A percentile compares a stretch with the other conserved stretches of the same genome.
Conservation (phyloP, 2,113 vertebrate species). For the Nyctibius bracteatus region DNA sequence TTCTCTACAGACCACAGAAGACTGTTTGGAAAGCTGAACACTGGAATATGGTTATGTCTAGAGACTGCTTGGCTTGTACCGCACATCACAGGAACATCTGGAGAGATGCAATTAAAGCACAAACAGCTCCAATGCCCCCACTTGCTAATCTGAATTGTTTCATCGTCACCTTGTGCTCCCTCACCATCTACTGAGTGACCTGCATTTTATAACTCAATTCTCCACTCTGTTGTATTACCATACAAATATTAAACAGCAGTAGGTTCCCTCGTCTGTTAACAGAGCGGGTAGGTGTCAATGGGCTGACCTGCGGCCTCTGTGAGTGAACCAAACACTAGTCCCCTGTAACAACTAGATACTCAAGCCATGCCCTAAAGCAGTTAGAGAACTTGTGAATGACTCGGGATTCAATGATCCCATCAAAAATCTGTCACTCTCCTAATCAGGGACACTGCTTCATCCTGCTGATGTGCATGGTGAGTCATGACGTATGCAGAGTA, state of each 20-base stretch:
- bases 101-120: neutral
- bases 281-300: neutral
- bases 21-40: neutral
- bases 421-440: conserved; percentile 5
- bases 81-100: conserved; percentile 19
- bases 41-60: neutral
- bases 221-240: neutral
- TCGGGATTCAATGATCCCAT: neutral
- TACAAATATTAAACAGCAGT: neutral
- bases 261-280: neutral
- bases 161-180: neutral
- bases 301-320: neutral
- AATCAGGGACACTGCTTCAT: neutral
- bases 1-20: neutral
- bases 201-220: neutral
- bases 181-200: neutral
- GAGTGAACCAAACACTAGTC: neutral
- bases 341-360: neutral
- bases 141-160: neutral
- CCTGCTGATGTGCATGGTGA: neutral
- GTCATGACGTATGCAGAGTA: neutral
- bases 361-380: neutral
- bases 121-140: neutral
- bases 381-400: neutral
- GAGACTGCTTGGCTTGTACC: neutral